phyloP scores from a whole-genome alignment of 2,113 vertebrate genomes.

The Lanius collurio region DNA sequence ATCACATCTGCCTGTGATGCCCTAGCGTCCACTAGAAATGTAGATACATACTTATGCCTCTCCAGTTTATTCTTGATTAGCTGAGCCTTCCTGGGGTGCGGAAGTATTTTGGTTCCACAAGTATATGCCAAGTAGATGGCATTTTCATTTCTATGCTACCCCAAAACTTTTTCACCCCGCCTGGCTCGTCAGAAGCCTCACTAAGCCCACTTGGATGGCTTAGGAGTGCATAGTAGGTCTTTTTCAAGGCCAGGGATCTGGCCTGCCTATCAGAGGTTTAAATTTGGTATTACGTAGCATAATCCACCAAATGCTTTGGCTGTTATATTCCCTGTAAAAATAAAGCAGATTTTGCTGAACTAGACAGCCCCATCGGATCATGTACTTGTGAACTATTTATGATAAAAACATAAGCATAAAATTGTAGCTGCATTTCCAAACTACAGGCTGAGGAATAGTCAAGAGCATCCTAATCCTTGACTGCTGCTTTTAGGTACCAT shows the following conservation, averaged over 20 bases:
- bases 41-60: background rate
- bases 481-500: background rate
- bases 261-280: slow-evolving; percentile 13
- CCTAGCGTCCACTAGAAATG: background rate
- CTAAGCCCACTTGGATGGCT: background rate
- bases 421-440: background rate
- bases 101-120: background rate
- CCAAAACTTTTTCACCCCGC: background rate
- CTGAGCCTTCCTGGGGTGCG: background rate
- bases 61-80: background rate
- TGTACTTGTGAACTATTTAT: background rate
- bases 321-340: slow-evolving; percentile 12
- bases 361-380: background rate
- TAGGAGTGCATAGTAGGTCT: background rate
- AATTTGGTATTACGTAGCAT: slow-evolving; percentile 20
- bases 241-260: slow-evolving; percentile 18
- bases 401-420: background rate
- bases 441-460: background rate
- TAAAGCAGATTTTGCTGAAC: slow-evolving; percentile 25
- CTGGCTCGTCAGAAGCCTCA: rapidly evolving
- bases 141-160: background rate
- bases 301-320: slow-evolving; percentile 37
- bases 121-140: background rate
- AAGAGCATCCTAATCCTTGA: background rate
- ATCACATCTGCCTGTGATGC: background rate